Base-by-base conservation (phyloP, 2,797 vertebrate genomes). In the Sphenopsis melanotis region DNA sequence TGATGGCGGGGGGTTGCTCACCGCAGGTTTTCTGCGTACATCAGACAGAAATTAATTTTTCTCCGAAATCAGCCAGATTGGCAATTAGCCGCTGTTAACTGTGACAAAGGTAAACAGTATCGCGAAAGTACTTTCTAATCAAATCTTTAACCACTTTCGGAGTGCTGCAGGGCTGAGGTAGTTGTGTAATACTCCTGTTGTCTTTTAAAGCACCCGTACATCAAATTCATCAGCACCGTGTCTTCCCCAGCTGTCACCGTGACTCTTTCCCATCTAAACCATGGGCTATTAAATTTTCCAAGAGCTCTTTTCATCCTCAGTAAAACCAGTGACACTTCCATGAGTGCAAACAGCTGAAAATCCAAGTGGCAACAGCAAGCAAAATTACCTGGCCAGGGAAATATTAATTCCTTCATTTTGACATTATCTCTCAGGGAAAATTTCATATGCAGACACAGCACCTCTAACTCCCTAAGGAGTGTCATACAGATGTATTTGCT, bases 1-100 rank as follows among this genome's bases (percentile, higher is more conserved):
- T n/a, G n/a, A n/a, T n/a, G n/a, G n/a, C n/a, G n/a, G n/a, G n/a
- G n/a, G n/a, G n/a, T n/a, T n/a, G n/a, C n/a, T n/a, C 5, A 2
- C 2, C 3, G 0, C 3, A 1, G 0, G 0, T 0, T 56, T 83
- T 76, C 0, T 21, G 0, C 0, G 0, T 7, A 11, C 0, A 0
- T 0, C 2, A 19, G 0, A 2, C 1, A 12, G 0, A 32, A n/a
- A 27, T 4, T 2, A 1, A 13, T 6, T 22, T 3, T 0, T 2
- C 0, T 7, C 6, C 0, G 3, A 2, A 11, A 6, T 22, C 3
- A 1, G 3, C 7, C 2, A 0, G 2, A 1, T 16, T 9, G 42
- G 1, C 19, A n/a, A 3, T 4, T 1, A 13, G 26, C 42, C 9
- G 0, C 49, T n/a, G 3, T 4, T 17, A 5, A 6, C 5, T 2